Conservation (phyloP, 2,888 invertebrate genomes). For the Poecilobothrus nobilitatus region DNA sequence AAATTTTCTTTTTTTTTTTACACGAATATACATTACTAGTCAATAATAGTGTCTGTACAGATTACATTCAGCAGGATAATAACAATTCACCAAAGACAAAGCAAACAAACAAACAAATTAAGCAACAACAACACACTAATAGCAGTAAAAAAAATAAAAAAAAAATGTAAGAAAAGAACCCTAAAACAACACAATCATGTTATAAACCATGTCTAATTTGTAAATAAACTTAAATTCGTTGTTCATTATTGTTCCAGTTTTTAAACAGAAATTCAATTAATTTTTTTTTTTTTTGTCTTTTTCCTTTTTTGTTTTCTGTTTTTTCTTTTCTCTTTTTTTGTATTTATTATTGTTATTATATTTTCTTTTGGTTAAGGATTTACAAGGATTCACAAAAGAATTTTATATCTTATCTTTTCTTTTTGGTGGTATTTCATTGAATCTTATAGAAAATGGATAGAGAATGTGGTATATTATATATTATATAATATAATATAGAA, state of each 20-base stretch:
- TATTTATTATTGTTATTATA: not conserved
- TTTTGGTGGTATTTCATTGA: not conserved
- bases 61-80: slow-evolving; percentile 4
- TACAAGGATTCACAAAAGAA: slow-evolving; percentile 1
- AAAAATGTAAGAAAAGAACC: not conserved
- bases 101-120: not conserved
- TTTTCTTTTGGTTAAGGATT: not conserved
- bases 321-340: not conserved
- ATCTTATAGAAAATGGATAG: not conserved
- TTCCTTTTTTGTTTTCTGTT: not conserved
- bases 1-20: not conserved
- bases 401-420: not conserved
- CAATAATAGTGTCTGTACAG: slow-evolving; percentile 4
- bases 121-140: not conserved
- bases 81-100: not conserved
- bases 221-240: slow-evolving; percentile 6
- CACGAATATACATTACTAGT: not conserved
- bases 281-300: not conserved
- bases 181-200: slow-evolving; percentile 6
- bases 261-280: slow-evolving; percentile 6
- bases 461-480: no score
- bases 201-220: slow-evolving; percentile 6
- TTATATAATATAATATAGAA: no score
- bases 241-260: slow-evolving; percentile 6
- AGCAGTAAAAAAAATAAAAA: not conserved